Evolutionary conservation across 2,113 vertebrate genomes (phyloP).

Genomic region (Hemiscyllium ocellatum): DNA sequence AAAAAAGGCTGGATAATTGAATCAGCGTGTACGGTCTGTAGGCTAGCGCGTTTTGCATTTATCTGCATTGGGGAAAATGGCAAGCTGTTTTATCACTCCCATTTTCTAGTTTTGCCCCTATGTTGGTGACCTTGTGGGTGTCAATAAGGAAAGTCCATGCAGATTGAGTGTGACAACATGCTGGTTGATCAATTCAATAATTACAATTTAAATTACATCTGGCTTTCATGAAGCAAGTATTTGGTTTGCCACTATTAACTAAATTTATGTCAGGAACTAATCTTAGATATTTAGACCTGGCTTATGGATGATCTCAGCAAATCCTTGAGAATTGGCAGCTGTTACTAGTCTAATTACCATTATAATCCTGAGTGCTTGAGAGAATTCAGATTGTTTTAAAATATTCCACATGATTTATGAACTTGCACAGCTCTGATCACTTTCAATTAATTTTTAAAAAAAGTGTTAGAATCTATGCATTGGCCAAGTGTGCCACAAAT

Average conservation of each 20-base stretch:
- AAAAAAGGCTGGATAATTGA: neutral
- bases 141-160: no score
- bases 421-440: neutral
- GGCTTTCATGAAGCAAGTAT: neutral
- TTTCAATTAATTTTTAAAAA: neutral
- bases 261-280: neutral
- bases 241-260: neutral
- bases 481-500: neutral
- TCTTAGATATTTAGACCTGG: neutral
- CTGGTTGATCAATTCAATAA: conserved; percentile 15
- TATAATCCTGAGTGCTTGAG: neutral
- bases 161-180: neutral
- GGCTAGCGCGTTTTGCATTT: neutral
- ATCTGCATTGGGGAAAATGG: neutral
- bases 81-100: neutral
- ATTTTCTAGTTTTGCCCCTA: neutral
- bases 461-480: neutral
- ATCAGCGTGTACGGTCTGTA: neutral
- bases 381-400: neutral
- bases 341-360: neutral
- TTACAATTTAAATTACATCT: neutral
- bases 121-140: neutral
- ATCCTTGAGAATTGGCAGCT: neutral
- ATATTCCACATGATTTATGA: neutral
- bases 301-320: neutral